phyloP scores from a whole-genome alignment of 2,113 vertebrate genomes.

The Rhea pennata region DNA sequence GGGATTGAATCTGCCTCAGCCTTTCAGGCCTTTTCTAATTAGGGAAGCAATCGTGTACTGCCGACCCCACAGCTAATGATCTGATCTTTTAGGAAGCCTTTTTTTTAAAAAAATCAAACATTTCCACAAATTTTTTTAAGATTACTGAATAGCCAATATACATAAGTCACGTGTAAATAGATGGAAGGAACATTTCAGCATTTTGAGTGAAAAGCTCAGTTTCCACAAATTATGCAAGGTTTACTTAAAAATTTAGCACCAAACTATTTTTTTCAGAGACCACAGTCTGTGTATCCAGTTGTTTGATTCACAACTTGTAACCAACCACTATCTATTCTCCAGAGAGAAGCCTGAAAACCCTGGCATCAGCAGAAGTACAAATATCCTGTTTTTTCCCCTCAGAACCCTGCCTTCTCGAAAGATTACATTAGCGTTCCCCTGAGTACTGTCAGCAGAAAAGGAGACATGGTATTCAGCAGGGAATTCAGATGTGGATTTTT shows the following conservation, averaged over 20 bases:
- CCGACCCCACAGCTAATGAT: neutral
- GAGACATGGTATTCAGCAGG: neutral
- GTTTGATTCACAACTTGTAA: neutral
- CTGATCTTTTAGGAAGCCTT: neutral
- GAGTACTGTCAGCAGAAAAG: neutral
- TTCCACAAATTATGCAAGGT: neutral
- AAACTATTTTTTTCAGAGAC: neutral
- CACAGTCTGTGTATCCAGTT: neutral
- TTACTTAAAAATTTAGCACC: neutral
- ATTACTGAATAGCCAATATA: neutral
- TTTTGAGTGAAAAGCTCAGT: neutral
- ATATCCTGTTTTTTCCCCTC: neutral
- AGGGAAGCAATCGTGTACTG: neutral
- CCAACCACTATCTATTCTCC: neutral
- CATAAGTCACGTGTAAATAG: neutral
- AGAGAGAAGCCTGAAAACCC: neutral
- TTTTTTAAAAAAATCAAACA: neutral
- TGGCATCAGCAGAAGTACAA: neutral
- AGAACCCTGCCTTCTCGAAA: neutral
- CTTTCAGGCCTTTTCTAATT: neutral
- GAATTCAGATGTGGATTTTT: neutral
- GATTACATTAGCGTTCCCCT: neutral
- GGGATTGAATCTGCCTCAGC: neutral
- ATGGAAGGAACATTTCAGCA: neutral
- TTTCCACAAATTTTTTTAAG: neutral